A percentile compares a stretch with the other conserved stretches of the same genome.
Conservation (phyloP, 2,888 invertebrate species). For the Artemia sinica region DNA sequence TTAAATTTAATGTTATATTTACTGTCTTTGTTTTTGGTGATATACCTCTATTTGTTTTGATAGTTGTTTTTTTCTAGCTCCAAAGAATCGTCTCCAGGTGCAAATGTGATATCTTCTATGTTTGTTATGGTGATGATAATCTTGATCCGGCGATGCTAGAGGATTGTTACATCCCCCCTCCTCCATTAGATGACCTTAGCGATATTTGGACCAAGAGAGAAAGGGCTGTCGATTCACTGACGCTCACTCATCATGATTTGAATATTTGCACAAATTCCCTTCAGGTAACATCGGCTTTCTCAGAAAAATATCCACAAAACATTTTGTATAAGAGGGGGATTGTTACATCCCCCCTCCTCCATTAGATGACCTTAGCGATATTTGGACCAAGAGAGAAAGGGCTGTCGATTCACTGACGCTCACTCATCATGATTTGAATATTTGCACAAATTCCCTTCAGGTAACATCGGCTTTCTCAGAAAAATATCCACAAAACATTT, state of each 20-base stretch:
- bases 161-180: constrained; percentile 43
- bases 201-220: constrained; percentile 60
- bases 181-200: constrained; percentile 44
- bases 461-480: constrained; percentile 32
- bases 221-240: constrained; percentile 87
- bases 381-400: constrained; percentile 63
- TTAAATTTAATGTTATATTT: no score
- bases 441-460: constrained; percentile 84
- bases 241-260: constrained; percentile 91
- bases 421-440: constrained; percentile 94
- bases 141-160: constrained; percentile 44
- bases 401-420: constrained; percentile 92
- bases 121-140: constrained; percentile 68
- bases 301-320: neutral
- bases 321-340: no score
- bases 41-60: constrained; percentile 6
- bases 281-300: constrained; percentile 38
- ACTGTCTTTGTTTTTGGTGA: neutral
- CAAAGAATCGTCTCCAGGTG: constrained; percentile 94
- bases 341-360: constrained; percentile 46
- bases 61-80: constrained; percentile 38
- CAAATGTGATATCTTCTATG: constrained; percentile 95
- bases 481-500: neutral
- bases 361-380: constrained; percentile 41
- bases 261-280: constrained; percentile 92